Evolutionary conservation across 2,888 invertebrate genomes (phyloP), one percentile per base, ranked within the genome.

Genomic region (Colletes collaris): DNA sequence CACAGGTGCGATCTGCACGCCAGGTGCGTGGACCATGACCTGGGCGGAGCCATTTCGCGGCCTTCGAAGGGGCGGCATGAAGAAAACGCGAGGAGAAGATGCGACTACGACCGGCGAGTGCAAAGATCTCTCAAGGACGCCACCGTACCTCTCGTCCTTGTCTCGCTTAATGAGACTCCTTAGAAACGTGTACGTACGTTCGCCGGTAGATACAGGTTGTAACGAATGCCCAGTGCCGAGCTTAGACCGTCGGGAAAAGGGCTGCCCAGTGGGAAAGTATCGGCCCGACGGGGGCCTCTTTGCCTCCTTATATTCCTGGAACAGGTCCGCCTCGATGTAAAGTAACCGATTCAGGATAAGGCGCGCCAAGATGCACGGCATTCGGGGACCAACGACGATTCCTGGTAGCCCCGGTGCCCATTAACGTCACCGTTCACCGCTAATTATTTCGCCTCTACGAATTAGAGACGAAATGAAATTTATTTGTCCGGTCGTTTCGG

Each of bases 81-180:
- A 86, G 84, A 82, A 77, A 80, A 79, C 66, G 65, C 75, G 76
- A 79, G 83, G 80, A 83, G 82, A 81, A 89, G 89, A 91, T 89
- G 89, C 86, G 87, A 83, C 86, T 68, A 74, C 80, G 68, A 71
- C 86, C 89, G 76, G 68, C 63, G 91, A 89, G 92, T 91, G 92
- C 92, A 92, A 92, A 91, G 92, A 92, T 92, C 92, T 86, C 88
- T 90, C 92, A 92, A 92, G 92, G 92, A 76, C 92, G 84, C 69
- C 78, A 52, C 60, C 70, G 79, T 75, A 46, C 65, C 76, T 75
- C 84, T 82, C 87, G 91, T 91, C 91, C 91, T 91, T 91, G 90
- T 91, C 90, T 90, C 83, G 84, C 89, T 83, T 91, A 91, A 91
- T 91, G 89, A 90, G 89, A 76, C 82, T 84, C 85, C 72, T 55